Evolutionary conservation across 2,113 vertebrate genomes (phyloP).

Genomic region (Oryzias javanicus): DNA sequence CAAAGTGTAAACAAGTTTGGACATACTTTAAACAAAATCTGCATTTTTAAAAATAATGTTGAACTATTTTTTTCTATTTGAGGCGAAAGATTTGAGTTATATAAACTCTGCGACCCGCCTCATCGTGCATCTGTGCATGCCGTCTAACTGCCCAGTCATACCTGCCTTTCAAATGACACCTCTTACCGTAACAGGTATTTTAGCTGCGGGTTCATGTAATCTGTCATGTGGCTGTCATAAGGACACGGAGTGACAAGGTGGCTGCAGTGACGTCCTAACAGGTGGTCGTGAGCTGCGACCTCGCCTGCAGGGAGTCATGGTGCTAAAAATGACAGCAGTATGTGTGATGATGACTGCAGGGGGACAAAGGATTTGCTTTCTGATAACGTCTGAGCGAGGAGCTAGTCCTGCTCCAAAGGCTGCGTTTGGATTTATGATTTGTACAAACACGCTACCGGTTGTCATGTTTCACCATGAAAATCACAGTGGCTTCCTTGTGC

Average conservation of each 20-base stretch:
- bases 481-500: slow-evolving; percentile 16
- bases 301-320: slow-evolving; percentile 15
- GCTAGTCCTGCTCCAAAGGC: background rate
- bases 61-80: too few species aligned
- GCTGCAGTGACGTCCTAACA: slow-evolving; percentile 41
- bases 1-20: too few species aligned
- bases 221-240: slow-evolving; percentile 21
- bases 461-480: background rate
- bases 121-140: background rate
- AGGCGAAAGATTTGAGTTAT: too few species aligned
- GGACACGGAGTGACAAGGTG: slow-evolving; percentile 32
- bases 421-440: too few species aligned
- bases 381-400: too few species aligned
- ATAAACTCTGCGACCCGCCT: too few species aligned
- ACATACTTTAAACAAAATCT: too few species aligned
- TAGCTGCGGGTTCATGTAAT: slow-evolving; percentile 4
- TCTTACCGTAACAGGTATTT: slow-evolving; percentile 2
- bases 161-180: background rate
- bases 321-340: slow-evolving; percentile 55
- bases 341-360: slow-evolving; percentile 19
- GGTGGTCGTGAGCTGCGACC: slow-evolving; percentile 23
- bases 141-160: background rate
- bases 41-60: too few species aligned
- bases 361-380: background rate
- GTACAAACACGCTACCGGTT: fast-evolving